These are phyloP conservation scores for Aulostomus chinensis DNA, from an alignment of 2,797 vertebrate genomes.

Conservation along the genomic window DNA sequence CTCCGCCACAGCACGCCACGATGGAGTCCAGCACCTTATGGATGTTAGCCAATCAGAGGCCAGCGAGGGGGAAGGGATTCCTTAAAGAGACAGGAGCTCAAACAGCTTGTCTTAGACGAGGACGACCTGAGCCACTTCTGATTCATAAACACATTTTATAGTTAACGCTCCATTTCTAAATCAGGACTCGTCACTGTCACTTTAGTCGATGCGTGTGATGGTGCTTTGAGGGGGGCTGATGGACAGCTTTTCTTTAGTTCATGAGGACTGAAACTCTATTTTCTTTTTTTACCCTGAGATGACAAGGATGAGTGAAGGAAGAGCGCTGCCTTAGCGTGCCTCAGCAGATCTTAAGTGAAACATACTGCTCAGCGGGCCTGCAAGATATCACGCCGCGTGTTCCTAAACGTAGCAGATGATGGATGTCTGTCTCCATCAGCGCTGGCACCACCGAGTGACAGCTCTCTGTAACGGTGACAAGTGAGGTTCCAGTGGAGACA, in stretches of 20 bases:
- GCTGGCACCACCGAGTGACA: slow-evolving; percentile 64
- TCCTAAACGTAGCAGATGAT: slow-evolving; percentile 49
- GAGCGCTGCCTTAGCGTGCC: slow-evolving; percentile 23
- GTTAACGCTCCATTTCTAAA: slow-evolving; percentile 10
- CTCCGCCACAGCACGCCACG: no score
- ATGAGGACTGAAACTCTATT: slow-evolving; percentile 14
- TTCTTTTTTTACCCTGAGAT: slow-evolving; percentile 21
- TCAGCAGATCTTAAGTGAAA: slow-evolving; percentile 59
- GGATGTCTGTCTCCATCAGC: slow-evolving; percentile 73
- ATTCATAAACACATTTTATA: slow-evolving; percentile 23
- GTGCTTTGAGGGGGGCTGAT: slow-evolving; percentile 47
- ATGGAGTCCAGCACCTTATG: no score
- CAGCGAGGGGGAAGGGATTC: no score
- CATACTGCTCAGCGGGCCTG: slow-evolving; percentile 46
- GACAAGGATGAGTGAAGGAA: slow-evolving; percentile 48
- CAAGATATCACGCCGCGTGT: slow-evolving; percentile 44
- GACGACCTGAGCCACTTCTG: no score
- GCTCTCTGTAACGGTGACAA: slow-evolving; percentile 71
- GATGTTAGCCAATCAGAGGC: no score
- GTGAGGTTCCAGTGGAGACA: slow-evolving; percentile 67
- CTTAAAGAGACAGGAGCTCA: no score
- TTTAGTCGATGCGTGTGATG: no score
- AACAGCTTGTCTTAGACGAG: no score
- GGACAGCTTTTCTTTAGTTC: slow-evolving; percentile 43
- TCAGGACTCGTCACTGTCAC: slow-evolving; percentile 3